Conservation (phyloP, 1,140 invertebrate species). For the Potamilus streckersoni region DNA sequence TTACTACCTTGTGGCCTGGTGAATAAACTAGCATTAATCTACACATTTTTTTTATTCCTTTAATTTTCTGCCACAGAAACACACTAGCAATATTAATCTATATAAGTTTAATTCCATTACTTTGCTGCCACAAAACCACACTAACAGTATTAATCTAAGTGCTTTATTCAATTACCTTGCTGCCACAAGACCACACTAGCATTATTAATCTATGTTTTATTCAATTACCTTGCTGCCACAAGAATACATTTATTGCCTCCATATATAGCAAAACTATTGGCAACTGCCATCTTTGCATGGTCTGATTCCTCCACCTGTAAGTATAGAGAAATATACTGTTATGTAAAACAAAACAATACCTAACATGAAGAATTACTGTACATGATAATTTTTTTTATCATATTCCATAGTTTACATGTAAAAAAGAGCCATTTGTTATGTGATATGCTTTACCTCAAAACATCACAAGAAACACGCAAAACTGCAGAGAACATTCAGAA, state of each 20-base stretch:
- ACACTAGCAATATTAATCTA: too few relatives aligned
- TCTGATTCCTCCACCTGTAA: conserved; percentile 81
- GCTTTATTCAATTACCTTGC: conserved; percentile 41
- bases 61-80: too few relatives aligned
- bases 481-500: too few relatives aligned
- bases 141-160: conserved; percentile 77
- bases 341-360: too few relatives aligned
- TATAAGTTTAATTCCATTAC: conserved; percentile 30
- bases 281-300: conserved; percentile 72
- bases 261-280: conserved; percentile 82
- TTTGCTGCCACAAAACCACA: conserved; percentile 68
- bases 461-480: too few relatives aligned
- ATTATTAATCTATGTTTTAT: conserved; percentile 72
- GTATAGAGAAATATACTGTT: not conserved
- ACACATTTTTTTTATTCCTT: conserved; percentile 62
- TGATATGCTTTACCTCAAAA: too few relatives aligned
- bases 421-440: too few relatives aligned
- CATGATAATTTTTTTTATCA: too few relatives aligned
- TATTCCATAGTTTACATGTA: too few relatives aligned
- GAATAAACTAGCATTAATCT: conserved; percentile 74
- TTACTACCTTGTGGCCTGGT: conserved; percentile 66
- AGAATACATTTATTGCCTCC: conserved; percentile 73
- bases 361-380: too few relatives aligned
- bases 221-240: conserved; percentile 64
- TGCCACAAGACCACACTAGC: conserved; percentile 69